phyloP scores from a whole-genome alignment of 2,888 invertebrate species.

The Onchidella celtica region DNA sequence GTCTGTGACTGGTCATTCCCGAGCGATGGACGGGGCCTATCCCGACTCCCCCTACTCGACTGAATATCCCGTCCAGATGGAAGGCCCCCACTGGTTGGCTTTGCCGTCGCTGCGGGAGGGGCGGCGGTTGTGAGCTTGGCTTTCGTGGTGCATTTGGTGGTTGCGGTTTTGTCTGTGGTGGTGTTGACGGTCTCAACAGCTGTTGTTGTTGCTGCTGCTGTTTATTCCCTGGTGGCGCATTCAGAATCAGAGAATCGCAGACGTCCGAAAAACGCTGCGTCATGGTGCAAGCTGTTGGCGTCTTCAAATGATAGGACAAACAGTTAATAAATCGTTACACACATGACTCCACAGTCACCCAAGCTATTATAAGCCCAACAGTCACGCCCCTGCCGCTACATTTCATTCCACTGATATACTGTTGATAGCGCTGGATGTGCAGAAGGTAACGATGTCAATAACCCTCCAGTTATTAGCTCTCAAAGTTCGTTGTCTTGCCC shows the following conservation, averaged over 20 bases:
- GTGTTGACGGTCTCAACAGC: neutral
- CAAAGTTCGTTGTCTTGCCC: too few species aligned
- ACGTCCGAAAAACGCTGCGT: slow-evolving; percentile 35
- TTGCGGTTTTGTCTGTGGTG: neutral
- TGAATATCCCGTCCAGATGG: neutral
- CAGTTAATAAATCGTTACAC: too few species aligned
- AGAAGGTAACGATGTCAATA: too few species aligned
- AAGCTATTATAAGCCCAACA: too few species aligned
- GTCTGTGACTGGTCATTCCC: neutral
- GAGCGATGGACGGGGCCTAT: neutral
- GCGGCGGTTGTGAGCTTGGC: neutral
- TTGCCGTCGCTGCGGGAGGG: slow-evolving; percentile 28
- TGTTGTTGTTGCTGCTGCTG: neutral
- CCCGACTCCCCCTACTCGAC: neutral
- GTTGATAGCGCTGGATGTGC: too few species aligned
- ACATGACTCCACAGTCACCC: too few species aligned
- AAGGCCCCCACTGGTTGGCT: slow-evolving; percentile 9
- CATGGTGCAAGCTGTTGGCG: slow-evolving; percentile 5
- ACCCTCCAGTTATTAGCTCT: too few species aligned
- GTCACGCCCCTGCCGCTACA: too few species aligned
- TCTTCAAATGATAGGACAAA: too few species aligned
- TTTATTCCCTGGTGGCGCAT: neutral
- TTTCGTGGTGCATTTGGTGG: neutral
- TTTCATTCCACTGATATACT: too few species aligned
- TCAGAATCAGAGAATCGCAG: slow-evolving; percentile 42